Conservation (phyloP, 2,113 vertebrate genomes). For the Bostrychus sinensis region DNA sequence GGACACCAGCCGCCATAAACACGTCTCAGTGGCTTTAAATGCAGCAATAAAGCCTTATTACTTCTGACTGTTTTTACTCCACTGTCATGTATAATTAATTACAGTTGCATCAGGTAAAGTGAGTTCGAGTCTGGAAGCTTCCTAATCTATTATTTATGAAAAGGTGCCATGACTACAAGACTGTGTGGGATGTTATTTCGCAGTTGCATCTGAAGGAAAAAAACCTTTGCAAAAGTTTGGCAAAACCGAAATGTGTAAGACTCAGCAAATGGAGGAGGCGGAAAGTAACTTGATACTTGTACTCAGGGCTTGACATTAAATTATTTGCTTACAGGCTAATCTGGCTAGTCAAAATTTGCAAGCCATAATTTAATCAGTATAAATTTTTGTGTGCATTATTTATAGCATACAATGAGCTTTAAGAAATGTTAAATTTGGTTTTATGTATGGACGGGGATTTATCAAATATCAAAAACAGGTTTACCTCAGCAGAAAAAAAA, state of each 20-base stretch:
- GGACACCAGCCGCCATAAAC: slow-evolving; percentile 10
- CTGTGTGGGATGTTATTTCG: neutral
- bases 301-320: no score
- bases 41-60: slow-evolving; percentile 27
- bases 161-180: slow-evolving; percentile 8
- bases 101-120: slow-evolving; percentile 1
- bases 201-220: neutral
- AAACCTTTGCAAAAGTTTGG: neutral
- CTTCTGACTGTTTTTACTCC: slow-evolving; percentile 9
- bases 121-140: slow-evolving; percentile 11
- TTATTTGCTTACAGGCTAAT: no score
- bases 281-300: no score
- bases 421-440: no score
- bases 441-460: no score
- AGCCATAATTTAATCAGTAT: no score
- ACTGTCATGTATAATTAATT: slow-evolving; percentile 30
- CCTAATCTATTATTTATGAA: slow-evolving; percentile 6
- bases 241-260: slow-evolving; percentile 1
- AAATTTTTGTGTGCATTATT: no score
- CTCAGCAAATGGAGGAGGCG: neutral
- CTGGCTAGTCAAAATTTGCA: no score
- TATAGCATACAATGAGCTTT: no score
- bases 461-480: no score
- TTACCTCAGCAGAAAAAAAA: no score
- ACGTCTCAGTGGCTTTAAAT: slow-evolving; percentile 3